Base-by-base conservation (phyloP, 2,888 invertebrate genomes). In the Trichacis sp. region DNA sequence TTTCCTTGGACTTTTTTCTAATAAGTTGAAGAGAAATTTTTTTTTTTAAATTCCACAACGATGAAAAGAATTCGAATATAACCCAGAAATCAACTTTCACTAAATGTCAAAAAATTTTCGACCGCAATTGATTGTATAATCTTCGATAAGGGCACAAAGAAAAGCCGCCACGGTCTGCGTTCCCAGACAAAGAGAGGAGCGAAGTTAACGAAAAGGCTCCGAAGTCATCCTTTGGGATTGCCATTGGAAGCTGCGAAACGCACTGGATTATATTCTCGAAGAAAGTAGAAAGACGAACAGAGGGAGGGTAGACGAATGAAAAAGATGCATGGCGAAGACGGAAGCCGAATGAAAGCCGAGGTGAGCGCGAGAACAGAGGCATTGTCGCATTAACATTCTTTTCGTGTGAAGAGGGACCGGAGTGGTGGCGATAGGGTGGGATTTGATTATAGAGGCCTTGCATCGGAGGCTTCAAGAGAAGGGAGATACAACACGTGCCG, bases 331-430 rank as follows among this genome's bases (percentile, higher is more conserved):
- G 60, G 63, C 50, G 24, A 47, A 62, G 56, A 64, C 68, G 64
- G 53, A 68, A 47, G 50, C 3, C 58, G 64, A 64, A 64, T 64
- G 62, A 53, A 49, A 55, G 67, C 58, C 62, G 67, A 69, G 71
- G 65, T 63, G 70, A 79, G n/a, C n/a, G 77, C 77, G 76, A 76
- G 80, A 79, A 77, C 78, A 78, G 78, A 81, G 77, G 79, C 78
- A 81, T 82, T 82, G 81, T 82, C 82, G 79, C 82, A 83, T 83
- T 83, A 83, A 83, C 81, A 83, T 83, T 83, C 82, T 81, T 82
- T 83, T 82, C 81, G 82, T 80, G 83, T 78, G 81, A 79, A 81
- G 78, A 78, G 80, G 80, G 62, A 63, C 64, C 51, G 75, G 74
- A 77, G 77, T 74, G 78, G 77, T 80, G 79, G 78, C 77, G 77